Base-by-base conservation (phyloP, 2,797 vertebrate species). In the Helarctos malayanus region DNA sequence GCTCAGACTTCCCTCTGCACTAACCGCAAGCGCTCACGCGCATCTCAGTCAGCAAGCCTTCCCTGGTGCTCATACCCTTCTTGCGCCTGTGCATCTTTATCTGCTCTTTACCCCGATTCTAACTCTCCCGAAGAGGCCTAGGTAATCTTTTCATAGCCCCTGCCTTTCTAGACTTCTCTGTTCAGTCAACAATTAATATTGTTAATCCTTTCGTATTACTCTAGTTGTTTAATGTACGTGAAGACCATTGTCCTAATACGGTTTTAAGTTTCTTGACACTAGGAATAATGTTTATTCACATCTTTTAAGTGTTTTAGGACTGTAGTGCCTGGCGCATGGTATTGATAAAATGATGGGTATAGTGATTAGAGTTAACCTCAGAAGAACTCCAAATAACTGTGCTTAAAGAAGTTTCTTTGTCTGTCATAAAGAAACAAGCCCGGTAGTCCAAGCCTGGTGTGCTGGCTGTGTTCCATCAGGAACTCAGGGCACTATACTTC, bases 61-160 rank as follows among this genome's bases (percentile, higher is more conserved):
- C 29, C 10, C 29, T 7, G 2, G 2, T 5, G 45, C 5, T 61
- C 21, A 0, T 14, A 2, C 10, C 23, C 25, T 32, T 57, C n/a
- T 57, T 56, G 52, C 57, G 41, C 11, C n/a, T 27, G 13, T 47
- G 45, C n/a, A 2, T n/a, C 71, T 81, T 73, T 3, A 8, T 25
- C 41, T 57, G 47, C 41, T 11, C 25, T 45, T 32, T n/a, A 11
- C 56, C 35, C n/a, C 5, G 11, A 27, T 57, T 68, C 54, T 57
- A 8, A 38, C 79, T 69, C 14, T 47, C 65, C 32, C 4, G 2
- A 23, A 68, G 25, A 38, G 38, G 14, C 27, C 35, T 16, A 14
- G 52, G 3, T 41, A 49, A 3, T 16, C 83, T 52, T 52, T 45
- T 35, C 9, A 79, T 35, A 54, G 21, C 35, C 68, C 52, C 29